Evolutionary conservation across 2,797 vertebrate species (phyloP), one percentile per base, ranked within the genome.

Genomic region (Leucoraja ocellata): DNA sequence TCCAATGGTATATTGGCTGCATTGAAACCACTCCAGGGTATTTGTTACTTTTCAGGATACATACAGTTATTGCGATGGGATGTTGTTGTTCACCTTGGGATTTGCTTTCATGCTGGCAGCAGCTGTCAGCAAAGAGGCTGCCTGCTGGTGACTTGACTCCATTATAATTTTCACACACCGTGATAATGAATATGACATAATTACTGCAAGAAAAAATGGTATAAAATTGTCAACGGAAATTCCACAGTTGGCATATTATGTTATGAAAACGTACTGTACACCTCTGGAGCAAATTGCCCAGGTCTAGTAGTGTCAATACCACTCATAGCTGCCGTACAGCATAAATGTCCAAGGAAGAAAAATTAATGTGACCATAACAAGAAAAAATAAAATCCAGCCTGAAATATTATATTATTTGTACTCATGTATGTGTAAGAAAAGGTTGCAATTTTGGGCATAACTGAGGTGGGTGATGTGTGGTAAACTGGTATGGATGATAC

Each of bases 21-120:
- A 46, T 74, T 74, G 23, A 74, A 91, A 74, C 39, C 36, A 74
- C 90, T 91, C 71, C 71, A 73, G 68, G 71, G 68, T 74, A 91
- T 74, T 91, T 91, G 39, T 91, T 91, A 91, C 46, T 74, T 74
- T 91, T 74, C 90, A 74, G 39, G 74, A 91, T 74, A 91, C 25
- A 91, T 74, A 28, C 71, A 74, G 73, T 91, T 91, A 91, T 74
- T 74, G 74, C 23, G 13, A 91, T 74, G 39, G 23, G 90, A 74
- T 74, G 46, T 73, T 91, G 21, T 71, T 91, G 25, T 74, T 91
- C 90, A 91, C 36, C 90, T 91, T 91, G 90, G 18, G 71, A 54
- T 91, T 54, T 54, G 14, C 39, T 91, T 74, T 91, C 21, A 39
- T 36, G 36, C 71, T 74, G 21, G 39, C 90, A 74, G 90, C 36